Base-by-base conservation (phyloP, 2,113 vertebrate genomes). In the Myotis davidii region DNA sequence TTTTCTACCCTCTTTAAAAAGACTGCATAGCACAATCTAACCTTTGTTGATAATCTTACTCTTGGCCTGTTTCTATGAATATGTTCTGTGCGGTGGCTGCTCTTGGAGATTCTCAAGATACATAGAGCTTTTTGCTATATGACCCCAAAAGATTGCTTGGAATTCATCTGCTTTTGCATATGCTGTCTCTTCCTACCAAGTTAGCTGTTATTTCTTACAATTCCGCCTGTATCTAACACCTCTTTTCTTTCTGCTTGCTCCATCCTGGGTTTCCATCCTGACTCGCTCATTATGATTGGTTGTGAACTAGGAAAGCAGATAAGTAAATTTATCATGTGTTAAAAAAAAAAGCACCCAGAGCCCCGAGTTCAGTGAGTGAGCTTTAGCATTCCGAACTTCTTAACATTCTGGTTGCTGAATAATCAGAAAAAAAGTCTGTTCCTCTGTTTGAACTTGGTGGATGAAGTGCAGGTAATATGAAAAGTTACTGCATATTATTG, bases 221-320 rank as follows among this genome's bases (percentile, higher is more conserved):
- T 29, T 39, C 9, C 65, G 59, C 59, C 29, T 92, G 23, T 81
- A 74, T 84, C n/a, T 65, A 52, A 52, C n/a, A 85, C 27, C 9
- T 84, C n/a, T 96, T 94, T 91, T 27, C 45, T 88, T 81, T 93
- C 8, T 67, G 45, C 32, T 69, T 91, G 29, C 64, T 3, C 21
- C 27, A 27, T 89, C 37, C 61, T 94, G 25, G 32, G 64, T 6
- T n/a, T 3, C 18, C 32, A 27, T 89, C n/a, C 61, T 94, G 25
- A 64, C 42, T 84, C 90, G 61, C 69, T 61, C 50, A 72, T 64
- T 95, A 34, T 27, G 59, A 29, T 85, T 76, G 20, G 12, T 83
- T 93, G 72, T 95, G 48, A 95, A 50, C 50, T 94, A 64, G 42
- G 64, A 93, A 96, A 96, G 45, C 32, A 74, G 37, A 65, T 85